Evolutionary conservation across 23 tunicate genomes (phyloP).

Genomic region (Halocynthia roretzi): DNA sequence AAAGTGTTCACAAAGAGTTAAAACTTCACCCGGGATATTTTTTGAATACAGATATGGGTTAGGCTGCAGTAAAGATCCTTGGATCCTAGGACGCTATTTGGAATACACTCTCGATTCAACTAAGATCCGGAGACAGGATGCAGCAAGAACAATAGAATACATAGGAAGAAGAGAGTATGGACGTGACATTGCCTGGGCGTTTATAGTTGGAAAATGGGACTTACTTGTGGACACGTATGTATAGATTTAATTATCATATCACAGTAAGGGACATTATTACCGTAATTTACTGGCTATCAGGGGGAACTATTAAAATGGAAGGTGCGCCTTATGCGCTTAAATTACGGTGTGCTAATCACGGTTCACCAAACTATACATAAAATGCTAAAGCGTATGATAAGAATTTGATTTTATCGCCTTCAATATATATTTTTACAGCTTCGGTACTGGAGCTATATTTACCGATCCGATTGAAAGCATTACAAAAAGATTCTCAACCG

Average conservation of each 20-base stretch:
- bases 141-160: constrained; percentile 29
- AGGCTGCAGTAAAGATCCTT: constrained; percentile 73
- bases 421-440: neutral
- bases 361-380: too few relatives aligned
- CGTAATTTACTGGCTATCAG: too few relatives aligned
- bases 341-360: too few relatives aligned
- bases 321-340: too few relatives aligned
- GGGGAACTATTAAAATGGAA: too few relatives aligned
- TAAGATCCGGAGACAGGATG: constrained; percentile 41
- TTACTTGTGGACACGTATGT: constrained; percentile 24
- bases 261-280: too few relatives aligned
- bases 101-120: constrained; percentile 33
- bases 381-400: too few relatives aligned
- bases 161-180: constrained; percentile 44
- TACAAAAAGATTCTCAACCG: constrained; percentile 51
- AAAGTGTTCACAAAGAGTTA: too few relatives aligned
- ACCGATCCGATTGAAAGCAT: neutral
- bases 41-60: constrained; percentile 33
- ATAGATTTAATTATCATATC: neutral
- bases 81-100: constrained; percentile 69
- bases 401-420: too few relatives aligned
- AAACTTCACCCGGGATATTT: too few relatives aligned
- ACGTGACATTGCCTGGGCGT: constrained; percentile 71
- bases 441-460: neutral
- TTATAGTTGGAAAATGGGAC: constrained; percentile 57